Evolutionary conservation across 2,888 invertebrate genomes (phyloP).

Genomic region (Xestia xanthographa): DNA sequence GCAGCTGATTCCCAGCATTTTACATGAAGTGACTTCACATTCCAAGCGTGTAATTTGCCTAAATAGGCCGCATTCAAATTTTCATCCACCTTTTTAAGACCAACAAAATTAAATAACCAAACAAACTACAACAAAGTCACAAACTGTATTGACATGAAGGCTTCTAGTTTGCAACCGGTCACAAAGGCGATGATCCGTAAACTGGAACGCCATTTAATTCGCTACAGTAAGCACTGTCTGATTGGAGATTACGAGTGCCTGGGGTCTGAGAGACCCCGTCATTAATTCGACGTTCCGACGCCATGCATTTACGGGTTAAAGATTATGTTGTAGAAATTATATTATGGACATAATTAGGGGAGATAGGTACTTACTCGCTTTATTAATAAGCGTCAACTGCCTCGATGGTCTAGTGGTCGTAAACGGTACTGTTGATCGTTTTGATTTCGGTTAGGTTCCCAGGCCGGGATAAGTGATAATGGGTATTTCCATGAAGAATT

Average conservation of each 20-base stretch:
- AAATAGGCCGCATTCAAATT: neutral
- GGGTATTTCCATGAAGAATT: neutral
- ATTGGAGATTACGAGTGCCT: constrained; percentile 53
- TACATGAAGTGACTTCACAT: neutral
- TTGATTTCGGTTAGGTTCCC: neutral
- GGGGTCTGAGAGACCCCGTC: constrained; percentile 41
- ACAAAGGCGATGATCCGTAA: constrained; percentile 50
- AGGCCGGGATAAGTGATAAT: neutral
- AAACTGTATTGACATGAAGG: neutral
- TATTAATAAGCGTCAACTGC: no score
- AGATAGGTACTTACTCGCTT: no score
- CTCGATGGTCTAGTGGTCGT: no score
- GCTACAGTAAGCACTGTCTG: constrained; percentile 54
- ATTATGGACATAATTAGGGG: neutral
- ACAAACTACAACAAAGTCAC: constrained; percentile 13
- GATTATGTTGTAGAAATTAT: neutral
- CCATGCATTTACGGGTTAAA: constrained; percentile 52
- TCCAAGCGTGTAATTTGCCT: neutral
- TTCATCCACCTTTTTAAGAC: neutral
- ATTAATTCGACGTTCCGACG: constrained; percentile 39
- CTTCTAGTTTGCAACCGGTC: constrained; percentile 53
- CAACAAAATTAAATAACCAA: constrained; percentile 5
- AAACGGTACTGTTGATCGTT: no score
- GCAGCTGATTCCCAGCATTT: no score
- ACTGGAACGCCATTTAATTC: constrained; percentile 53